Percentiles rank a stretch among this genome's conserved stretches.
Evolutionary conservation across 2,113 vertebrate species (phyloP).

Genomic region (Parus major): DNA sequence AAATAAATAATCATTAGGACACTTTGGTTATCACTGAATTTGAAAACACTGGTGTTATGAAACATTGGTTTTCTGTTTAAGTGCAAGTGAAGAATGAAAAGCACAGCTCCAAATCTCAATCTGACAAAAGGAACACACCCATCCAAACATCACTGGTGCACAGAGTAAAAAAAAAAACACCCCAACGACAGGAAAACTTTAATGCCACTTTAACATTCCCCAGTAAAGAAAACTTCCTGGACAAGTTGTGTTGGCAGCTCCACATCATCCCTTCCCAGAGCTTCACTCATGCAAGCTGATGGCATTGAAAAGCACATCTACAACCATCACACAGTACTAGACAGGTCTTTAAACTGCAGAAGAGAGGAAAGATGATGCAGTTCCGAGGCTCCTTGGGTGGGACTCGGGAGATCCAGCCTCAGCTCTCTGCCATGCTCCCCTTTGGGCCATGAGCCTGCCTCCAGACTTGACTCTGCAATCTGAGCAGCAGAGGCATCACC

Average conservation of each 20-base stretch:
- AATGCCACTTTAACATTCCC: background rate
- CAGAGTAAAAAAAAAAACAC: background rate
- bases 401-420: background rate
- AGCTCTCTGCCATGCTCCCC: fast-evolving
- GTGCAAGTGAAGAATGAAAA: background rate
- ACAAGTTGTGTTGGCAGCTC: background rate
- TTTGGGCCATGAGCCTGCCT: fast-evolving
- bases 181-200: background rate
- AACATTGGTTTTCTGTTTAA: background rate
- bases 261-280: background rate
- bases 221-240: background rate
- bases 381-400: fast-evolving
- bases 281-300: background rate
- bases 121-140: background rate
- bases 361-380: background rate
- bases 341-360: background rate
- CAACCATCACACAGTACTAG: fast-evolving
- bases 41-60: background rate
- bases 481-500: background rate
- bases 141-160: background rate
- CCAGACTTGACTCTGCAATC: fast-evolving
- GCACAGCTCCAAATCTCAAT: background rate
- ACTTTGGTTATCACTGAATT: background rate
- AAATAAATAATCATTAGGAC: constrained; percentile 1
- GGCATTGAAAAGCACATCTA: background rate